Conservation (phyloP, 2,797 vertebrate genomes). For the Glyptemys insculpta region DNA sequence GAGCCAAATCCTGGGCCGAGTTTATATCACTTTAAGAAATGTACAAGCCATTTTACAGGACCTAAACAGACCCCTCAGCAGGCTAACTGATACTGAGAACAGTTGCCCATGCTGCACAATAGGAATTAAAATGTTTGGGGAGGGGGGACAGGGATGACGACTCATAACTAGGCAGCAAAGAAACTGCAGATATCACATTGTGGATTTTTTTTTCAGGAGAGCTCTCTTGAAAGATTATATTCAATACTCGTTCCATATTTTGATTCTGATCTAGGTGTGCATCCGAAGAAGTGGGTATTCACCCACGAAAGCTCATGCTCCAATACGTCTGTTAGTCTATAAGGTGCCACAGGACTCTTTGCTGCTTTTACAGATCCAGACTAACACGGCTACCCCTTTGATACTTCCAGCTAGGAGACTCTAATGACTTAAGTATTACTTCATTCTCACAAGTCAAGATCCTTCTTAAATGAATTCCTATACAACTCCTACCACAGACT, state of each 20-base stretch:
- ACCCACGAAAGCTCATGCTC: no score
- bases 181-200: slow-evolving; percentile 44
- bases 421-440: slow-evolving; percentile 15
- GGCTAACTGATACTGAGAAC: not conserved
- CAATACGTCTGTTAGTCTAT: no score
- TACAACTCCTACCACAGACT: not conserved
- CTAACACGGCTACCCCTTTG: no score
- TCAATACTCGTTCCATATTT: not conserved
- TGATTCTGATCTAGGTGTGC: slow-evolving; percentile 9
- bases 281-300: no score
- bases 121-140: not conserved
- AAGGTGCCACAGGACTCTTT: no score
- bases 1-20: not conserved
- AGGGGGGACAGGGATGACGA: not conserved
- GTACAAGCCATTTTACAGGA: not conserved
- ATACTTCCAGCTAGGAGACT: slow-evolving; percentile 33
- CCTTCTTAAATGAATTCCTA: slow-evolving; percentile 10
- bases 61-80: not conserved
- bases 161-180: not conserved
- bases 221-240: slow-evolving; percentile 27
- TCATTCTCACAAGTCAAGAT: slow-evolving; percentile 27
- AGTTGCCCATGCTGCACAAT: not conserved
- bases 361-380: no score
- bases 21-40: not conserved
- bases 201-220: slow-evolving; percentile 62